Base-by-base conservation (phyloP, 2,888 invertebrate species). In the Crossocerus cetratus region DNA sequence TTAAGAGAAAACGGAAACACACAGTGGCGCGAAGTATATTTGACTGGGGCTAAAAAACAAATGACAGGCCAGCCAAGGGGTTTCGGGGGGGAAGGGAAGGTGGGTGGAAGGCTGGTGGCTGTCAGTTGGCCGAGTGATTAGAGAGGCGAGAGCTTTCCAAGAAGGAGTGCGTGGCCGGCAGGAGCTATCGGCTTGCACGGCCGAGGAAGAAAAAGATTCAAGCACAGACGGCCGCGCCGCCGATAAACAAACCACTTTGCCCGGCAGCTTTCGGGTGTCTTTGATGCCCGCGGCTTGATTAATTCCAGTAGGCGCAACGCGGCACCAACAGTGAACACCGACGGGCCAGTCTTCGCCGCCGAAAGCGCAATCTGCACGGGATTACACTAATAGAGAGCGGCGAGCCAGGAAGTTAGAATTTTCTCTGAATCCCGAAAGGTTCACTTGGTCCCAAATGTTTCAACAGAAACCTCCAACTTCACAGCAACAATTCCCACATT, bases 271-370 rank as follows among this genome's bases (percentile, higher is more conserved):
- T 80, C 80, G 83, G 81, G 82, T 32, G 32, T 84, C 89, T 89
- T 89, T 89, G 89, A 89, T 88, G 87, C 86, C 76, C 73, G 67
- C 82, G 82, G 86, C 84, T 87, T 89, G 89, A 89, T 89, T 89
- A 89, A 89, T 89, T 85, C 84, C 83, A 80, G 85, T 77, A 70
- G 80, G 83, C 82, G 85, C 86, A 78, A 81, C 77, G 49, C 14
- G 85, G 14, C 14, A 49, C 16, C 20, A 32, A 32, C 8, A 32
- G 11, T 11, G 32, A 32, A 32, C 32, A 32, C 32, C 32, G 32
- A 32, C 32, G 8, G 8, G 5, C 32, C 32, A 32, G 32, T 32
- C 32, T 32, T 32, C 32, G 8, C 11, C 32, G 1, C 8, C 5
- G 32, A 32, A 32, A 32, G 32, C 32, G 32, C 32, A 32, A 32